These are phyloP conservation scores for Mus spicilegus DNA, from an alignment of 2,113 vertebrate genomes.

Conservation along the genomic window DNA sequence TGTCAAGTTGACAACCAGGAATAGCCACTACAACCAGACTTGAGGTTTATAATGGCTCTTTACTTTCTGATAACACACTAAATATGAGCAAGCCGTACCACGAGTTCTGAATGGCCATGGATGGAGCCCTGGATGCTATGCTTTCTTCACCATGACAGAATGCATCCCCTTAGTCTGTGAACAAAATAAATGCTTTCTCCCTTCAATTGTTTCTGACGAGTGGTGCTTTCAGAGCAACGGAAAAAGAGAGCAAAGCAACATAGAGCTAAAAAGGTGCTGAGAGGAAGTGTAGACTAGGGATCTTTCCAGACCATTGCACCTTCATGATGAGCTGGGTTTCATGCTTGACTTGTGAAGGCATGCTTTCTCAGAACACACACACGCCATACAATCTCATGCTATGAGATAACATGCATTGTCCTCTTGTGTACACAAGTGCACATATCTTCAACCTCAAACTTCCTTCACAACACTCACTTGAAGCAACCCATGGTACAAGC, in stretches of 20 bases:
- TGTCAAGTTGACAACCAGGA: too few relatives aligned
- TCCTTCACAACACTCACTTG: neutral
- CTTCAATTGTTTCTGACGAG: neutral
- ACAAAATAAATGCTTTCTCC: neutral
- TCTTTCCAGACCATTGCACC: neutral
- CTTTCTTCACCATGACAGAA: neutral
- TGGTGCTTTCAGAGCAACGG: neutral
- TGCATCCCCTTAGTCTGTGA: neutral
- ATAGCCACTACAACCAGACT: too few relatives aligned
- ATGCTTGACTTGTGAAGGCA: neutral
- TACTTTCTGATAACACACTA: neutral
- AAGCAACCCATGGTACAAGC: neutral
- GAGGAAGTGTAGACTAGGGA: neutral
- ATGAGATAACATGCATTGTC: accelerated
- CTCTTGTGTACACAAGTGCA: neutral
- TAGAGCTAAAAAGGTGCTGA: neutral
- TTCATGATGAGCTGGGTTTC: neutral
- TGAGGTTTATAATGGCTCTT: neutral
- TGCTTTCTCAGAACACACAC: neutral
- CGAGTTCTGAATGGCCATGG: too few relatives aligned
- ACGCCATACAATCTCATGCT: too few relatives aligned
- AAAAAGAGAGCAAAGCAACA: neutral
- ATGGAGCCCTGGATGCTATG: neutral
- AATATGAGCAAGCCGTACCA: neutral
- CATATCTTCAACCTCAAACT: neutral